Percentiles rank a stretch among this genome's conserved stretches.
Conservation (phyloP, 1,140 invertebrate genomes). For the Bombus consobrinus region DNA sequence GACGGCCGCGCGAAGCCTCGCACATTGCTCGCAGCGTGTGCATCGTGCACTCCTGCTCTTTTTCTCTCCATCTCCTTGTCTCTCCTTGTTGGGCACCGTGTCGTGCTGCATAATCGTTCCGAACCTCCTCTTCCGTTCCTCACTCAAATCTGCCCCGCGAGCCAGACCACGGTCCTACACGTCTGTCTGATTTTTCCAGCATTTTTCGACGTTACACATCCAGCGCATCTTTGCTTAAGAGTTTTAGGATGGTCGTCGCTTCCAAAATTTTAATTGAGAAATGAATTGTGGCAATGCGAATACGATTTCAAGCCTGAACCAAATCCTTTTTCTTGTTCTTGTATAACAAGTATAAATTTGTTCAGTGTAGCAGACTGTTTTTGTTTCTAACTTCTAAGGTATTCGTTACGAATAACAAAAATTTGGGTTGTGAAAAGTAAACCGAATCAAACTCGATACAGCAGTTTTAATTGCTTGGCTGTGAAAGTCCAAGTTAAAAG, state of each 20-base stretch:
- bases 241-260: not conserved
- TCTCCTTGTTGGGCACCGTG: constrained; percentile 49
- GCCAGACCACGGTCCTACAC: not conserved
- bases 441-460: too few relatives aligned
- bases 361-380: too few relatives aligned
- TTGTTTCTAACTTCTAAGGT: too few relatives aligned
- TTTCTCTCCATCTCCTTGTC: not conserved
- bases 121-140: constrained; percentile 53
- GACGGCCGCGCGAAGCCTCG: constrained; percentile 82
- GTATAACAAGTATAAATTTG: too few relatives aligned
- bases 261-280: too few relatives aligned
- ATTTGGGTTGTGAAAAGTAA: too few relatives aligned
- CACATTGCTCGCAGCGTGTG: constrained; percentile 73
- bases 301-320: too few relatives aligned
- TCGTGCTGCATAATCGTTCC: constrained; percentile 66
- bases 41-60: constrained; percentile 47
- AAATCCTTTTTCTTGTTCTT: too few relatives aligned
- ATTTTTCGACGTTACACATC: not conserved
- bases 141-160: constrained; percentile 51
- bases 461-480: too few relatives aligned
- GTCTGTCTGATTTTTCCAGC: constrained; percentile 1
- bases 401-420: too few relatives aligned
- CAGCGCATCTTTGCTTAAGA: not conserved
- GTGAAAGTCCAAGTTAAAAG: not conserved
- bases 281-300: too few relatives aligned